Evolutionary conservation across 2,113 vertebrate genomes (phyloP).

Genomic region (Lampris incognitus): DNA sequence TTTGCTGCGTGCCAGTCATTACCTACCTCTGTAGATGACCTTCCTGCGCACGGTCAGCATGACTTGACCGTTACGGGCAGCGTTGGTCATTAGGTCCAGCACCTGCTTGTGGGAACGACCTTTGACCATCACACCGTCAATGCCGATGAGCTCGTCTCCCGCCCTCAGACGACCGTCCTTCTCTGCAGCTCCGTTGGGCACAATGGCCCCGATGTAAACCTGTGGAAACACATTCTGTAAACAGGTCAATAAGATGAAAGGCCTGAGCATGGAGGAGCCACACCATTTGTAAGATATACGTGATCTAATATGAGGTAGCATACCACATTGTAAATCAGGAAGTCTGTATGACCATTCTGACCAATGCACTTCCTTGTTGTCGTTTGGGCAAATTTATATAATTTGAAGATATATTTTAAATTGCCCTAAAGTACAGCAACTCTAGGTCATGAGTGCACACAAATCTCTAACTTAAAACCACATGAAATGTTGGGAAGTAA

Average conservation of each 20-base stretch:
- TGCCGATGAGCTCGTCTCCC: conserved; percentile 95
- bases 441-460: no score
- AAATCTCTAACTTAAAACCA: no score
- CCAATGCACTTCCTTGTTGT: no score
- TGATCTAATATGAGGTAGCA: no score
- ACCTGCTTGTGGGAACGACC: conserved; percentile 97
- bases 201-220: conserved; percentile 97
- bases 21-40: conserved; percentile 89
- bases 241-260: conserved; percentile 26
- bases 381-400: no score
- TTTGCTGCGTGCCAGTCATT: background rate
- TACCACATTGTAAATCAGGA: no score
- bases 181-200: conserved; percentile 92
- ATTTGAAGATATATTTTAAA: no score
- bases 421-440: no score
- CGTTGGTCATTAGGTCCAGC: conserved; percentile 95
- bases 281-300: background rate
- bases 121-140: conserved; percentile 93
- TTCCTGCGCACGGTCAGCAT: conserved; percentile 91
- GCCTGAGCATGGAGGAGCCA: background rate
- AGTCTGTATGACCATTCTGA: no score
- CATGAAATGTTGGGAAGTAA: no score
- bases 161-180: conserved; percentile 93
- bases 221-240: conserved; percentile 78
- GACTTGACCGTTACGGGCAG: conserved; percentile 94